Percentiles rank a stretch among this genome's conserved stretches.
Evolutionary conservation across 1,140 invertebrate species (phyloP).

Genomic region (Anoplolepis gracilipes): DNA sequence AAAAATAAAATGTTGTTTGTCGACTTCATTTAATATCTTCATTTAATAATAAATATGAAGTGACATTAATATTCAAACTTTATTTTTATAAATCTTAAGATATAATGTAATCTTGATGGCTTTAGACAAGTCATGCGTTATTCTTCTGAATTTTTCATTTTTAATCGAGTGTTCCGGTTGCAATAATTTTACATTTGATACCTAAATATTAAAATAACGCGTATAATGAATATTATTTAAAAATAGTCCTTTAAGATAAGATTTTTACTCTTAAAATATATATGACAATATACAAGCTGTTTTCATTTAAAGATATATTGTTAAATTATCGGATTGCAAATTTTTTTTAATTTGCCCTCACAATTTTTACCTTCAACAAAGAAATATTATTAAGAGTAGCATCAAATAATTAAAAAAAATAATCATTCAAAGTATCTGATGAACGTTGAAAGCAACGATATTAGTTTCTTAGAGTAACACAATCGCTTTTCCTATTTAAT

Average conservation of each 20-base stretch:
- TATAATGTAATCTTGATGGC: constrained; percentile 25
- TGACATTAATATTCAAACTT: constrained; percentile 42
- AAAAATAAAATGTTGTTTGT: constrained; percentile 44
- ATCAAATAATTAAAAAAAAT: neutral
- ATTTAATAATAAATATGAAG: constrained; percentile 37
- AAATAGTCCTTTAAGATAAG: neutral
- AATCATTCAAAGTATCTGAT: neutral
- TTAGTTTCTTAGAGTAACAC: neutral
- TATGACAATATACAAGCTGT: neutral
- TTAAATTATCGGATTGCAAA: too few relatives aligned
- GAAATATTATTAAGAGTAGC: neutral
- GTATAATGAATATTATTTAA: neutral
- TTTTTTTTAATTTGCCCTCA: neutral
- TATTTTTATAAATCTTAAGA: constrained; percentile 46
- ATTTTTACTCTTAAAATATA: neutral
- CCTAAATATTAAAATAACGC: neutral
- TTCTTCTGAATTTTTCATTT: constrained; percentile 18
- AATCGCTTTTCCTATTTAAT: neutral
- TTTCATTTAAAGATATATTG: neutral
- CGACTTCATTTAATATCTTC: constrained; percentile 32
- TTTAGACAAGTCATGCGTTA: constrained; percentile 29
- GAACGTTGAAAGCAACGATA: neutral
- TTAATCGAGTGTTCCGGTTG: constrained; percentile 16
- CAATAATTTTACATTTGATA: constrained; percentile 14
- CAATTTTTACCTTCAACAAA: too few relatives aligned